These are phyloP conservation scores for Cantharis nigra DNA, from an alignment of 2,888 invertebrate genomes.

Conservation along the genomic window DNA sequence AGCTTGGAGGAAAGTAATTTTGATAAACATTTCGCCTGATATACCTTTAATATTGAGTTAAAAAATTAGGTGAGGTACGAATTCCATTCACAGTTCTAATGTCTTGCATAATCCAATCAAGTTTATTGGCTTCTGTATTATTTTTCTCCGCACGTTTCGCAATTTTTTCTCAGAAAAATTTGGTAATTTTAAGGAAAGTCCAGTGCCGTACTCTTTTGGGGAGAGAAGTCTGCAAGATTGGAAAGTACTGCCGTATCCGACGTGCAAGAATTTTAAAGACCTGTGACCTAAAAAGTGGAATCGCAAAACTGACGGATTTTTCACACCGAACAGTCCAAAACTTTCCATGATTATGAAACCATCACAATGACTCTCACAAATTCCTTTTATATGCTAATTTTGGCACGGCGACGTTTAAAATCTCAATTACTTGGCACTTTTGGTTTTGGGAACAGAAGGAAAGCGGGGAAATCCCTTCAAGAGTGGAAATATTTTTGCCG, in stretches of 20 bases:
- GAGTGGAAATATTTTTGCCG: not conserved
- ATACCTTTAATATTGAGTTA: constrained; percentile 8
- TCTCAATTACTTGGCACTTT: not conserved
- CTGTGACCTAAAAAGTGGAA: not conserved
- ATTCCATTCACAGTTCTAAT: constrained; percentile 3
- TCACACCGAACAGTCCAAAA: not conserved
- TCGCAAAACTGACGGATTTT: not conserved
- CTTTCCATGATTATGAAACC: not conserved
- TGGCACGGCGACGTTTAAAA: not conserved
- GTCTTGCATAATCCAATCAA: not conserved
- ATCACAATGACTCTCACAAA: not conserved
- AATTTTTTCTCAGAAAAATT: not conserved
- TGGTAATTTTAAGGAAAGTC: not conserved
- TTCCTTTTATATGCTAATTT: not conserved
- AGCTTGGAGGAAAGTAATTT: constrained; percentile 51
- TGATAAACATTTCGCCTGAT: constrained; percentile 36
- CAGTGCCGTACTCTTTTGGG: not conserved
- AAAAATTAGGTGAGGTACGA: constrained; percentile 16
- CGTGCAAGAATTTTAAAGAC: not conserved
- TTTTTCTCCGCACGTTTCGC: not conserved
- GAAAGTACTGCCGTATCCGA: not conserved
- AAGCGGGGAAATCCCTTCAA: too few species aligned
- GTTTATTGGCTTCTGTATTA: constrained; percentile 2
- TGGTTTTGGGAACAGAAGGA: not conserved
- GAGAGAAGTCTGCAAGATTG: not conserved